A percentile compares a stretch with the other conserved stretches of the same genome.
These are phyloP conservation scores for Rhinophrynus dorsalis DNA, from an alignment of 2,797 vertebrate species.

Conservation along the genomic window DNA sequence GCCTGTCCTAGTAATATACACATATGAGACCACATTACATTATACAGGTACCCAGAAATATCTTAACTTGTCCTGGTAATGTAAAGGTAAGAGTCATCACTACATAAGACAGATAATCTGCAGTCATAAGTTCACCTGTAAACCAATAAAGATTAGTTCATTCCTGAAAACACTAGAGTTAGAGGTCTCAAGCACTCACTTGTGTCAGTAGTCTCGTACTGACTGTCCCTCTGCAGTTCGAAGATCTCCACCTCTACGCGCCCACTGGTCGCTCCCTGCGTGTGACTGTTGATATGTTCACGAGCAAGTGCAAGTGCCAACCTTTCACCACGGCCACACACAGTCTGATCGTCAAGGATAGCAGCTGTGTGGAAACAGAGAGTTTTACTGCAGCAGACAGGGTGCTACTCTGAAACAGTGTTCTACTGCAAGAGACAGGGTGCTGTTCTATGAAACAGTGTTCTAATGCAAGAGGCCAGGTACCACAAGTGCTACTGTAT, in stretches of 20 bases:
- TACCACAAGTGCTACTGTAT: too few relatives aligned
- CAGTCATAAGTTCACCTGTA: too few relatives aligned
- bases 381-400: neutral
- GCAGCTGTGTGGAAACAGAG: slow-evolving; percentile 69
- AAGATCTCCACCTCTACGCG: slow-evolving; percentile 88
- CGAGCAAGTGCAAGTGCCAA: slow-evolving; percentile 85
- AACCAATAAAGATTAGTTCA: too few relatives aligned
- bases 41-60: too few relatives aligned
- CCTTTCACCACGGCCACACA: slow-evolving; percentile 84
- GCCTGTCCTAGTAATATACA: neutral
- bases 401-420: neutral
- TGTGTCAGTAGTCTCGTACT: slow-evolving; percentile 89
- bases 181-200: slow-evolving; percentile 67
- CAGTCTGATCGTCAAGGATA: slow-evolving; percentile 84
- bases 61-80: too few relatives aligned
- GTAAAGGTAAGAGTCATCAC: too few relatives aligned
- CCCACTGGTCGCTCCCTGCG: slow-evolving; percentile 73
- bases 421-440: neutral
- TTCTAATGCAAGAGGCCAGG: neutral
- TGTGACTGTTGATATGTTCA: slow-evolving; percentile 86
- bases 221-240: slow-evolving; percentile 85
- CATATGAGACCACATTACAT: too few relatives aligned
- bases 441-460: neutral
- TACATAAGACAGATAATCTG: too few relatives aligned
- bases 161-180: neutral